Conservation (phyloP, 2,888 invertebrate genomes). For the Nebria brevicollis region DNA sequence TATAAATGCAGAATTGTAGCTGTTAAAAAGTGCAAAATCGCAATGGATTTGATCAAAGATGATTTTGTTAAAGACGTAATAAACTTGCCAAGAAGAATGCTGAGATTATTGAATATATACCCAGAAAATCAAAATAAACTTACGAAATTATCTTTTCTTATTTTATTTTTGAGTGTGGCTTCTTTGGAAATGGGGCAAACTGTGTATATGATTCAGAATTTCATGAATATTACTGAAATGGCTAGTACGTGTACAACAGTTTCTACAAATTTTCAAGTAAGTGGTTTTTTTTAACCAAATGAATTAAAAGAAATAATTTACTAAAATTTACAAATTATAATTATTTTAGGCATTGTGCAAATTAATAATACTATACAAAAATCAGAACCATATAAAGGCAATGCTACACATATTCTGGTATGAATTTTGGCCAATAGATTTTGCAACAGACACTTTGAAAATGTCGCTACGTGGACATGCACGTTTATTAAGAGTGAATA, state of each 20-base stretch:
- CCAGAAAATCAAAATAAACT: conserved; percentile 22
- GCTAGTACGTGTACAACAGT: conserved; percentile 23
- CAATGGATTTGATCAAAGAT: conserved; percentile 10
- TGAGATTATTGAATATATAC: conserved; percentile 8
- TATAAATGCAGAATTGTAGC: not conserved
- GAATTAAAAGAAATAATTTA: too few relatives aligned
- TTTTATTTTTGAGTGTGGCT: conserved; percentile 6
- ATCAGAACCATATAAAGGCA: not conserved
- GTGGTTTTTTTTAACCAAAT: not conserved
- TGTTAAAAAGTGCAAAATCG: not conserved
- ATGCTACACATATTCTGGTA: conserved; percentile 23
- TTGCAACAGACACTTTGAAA: conserved; percentile 10
- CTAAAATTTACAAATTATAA: too few relatives aligned
- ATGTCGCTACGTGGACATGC: conserved; percentile 13
- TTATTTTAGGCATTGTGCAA: conserved; percentile 30
- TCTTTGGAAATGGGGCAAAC: conserved; percentile 10
- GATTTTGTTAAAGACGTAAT: conserved; percentile 21
- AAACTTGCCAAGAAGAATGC: conserved; percentile 7
- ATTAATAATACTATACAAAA: conserved; percentile 12
- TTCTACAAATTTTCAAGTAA: conserved; percentile 23
- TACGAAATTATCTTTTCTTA: conserved; percentile 8
- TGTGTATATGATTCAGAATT: conserved; percentile 5
- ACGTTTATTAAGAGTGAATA: conserved; percentile 18
- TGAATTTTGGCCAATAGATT: conserved; percentile 31
- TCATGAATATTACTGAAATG: conserved; percentile 18